Base-by-base conservation (phyloP, 2,113 vertebrate genomes). In the Delphinapterus leucas region DNA sequence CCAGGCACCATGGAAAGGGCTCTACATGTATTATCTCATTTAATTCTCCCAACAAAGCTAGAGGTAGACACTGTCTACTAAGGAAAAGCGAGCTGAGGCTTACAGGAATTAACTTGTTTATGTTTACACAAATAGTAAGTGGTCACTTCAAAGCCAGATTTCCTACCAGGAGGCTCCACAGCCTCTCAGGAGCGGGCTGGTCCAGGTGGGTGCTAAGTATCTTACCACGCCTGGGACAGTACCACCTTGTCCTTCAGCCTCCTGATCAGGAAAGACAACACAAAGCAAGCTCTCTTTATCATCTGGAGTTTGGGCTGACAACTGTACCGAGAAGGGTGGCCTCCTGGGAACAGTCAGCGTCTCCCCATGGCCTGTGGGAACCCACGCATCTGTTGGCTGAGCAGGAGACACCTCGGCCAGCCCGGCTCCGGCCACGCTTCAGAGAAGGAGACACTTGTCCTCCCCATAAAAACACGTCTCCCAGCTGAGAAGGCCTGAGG, bases 361-460 rank as follows among this genome's bases (percentile, higher is more conserved):
- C n/a, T n/a, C 25, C 70, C 14, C 7, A 21, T 6, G 61, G 70
- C 33, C 61, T 3, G 38, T 3, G 49, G 71, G 96, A 53, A 33
- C 28, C 21, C 25, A 10, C 33, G 23, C 0, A 0, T 10, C 67
- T 1, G 2, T 0, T 1, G 4, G 55, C 61, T 5, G 26, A 36
- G 28, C 15, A 0, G 3, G 31, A 23, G 81, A 15, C 13, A n/a
- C 26, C 31, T 67, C 0, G 49, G 41, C 11, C 65, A n/a, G 31
- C 26, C 77, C 0, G 3, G 31, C 6, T 80, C 85, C 7, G 3
- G 17, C 6, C 6, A 31, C 25, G 9, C 25, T 84, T 23, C 47
- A 21, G 1, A 1, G 65, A 67, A 70, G 61, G 77, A 36, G 33
- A 65, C 1, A 4, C 58, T 58, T 47, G 28, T 71, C 67, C 8